Base-by-base conservation (phyloP, 2,888 invertebrate species). In the Drosophila cyrtoloma region DNA sequence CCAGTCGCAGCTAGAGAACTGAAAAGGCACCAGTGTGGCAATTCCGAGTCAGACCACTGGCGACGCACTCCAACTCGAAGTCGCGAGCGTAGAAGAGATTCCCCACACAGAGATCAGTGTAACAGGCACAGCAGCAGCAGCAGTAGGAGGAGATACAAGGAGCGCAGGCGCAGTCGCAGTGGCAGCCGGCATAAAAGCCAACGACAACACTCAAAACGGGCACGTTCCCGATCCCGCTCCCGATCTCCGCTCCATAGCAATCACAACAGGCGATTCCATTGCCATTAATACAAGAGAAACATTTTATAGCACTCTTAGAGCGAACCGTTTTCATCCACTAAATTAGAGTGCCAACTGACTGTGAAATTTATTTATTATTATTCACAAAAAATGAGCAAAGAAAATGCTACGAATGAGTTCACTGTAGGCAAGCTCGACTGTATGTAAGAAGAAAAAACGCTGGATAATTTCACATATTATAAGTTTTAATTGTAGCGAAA, bases 401-500 rank as follows among this genome's bases (percentile, higher is more conserved):
- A 22, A 44, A 14, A 14, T 14, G 4, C 22, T 14, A 4, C 42
- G n/a, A 42, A n/a, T n/a, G 10, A 42, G 22, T 47, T 47, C 16
- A 16, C 5, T 47, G 47, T 26, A 47, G 22, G 16, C 47, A 26
- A 9, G 22, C 47, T 16, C 47, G 14, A 47, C 47, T 47, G 22
- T 47, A 26, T 4, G 22, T 26, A 4, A 47, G 16, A 26, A 7
- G 22, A 28, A 5, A 28, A 37, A 35, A 35, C 3, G 6, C 19
- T 19, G 26, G 26, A 12, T 16, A 39, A 39, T 28, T 64, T 44
- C 50, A 47, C 63, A 56, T 56, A 39, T 56, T 56, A 50, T 58
- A 33, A 39, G 47, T 33, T 64, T 76, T 58, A 77, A 72, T 77
- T 26, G 52, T 63, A 59, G 70, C 68, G 69, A 16, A 16, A 37